phyloP scores from a whole-genome alignment of 2,888 invertebrate species.

The Sceliomorpha sp. region DNA sequence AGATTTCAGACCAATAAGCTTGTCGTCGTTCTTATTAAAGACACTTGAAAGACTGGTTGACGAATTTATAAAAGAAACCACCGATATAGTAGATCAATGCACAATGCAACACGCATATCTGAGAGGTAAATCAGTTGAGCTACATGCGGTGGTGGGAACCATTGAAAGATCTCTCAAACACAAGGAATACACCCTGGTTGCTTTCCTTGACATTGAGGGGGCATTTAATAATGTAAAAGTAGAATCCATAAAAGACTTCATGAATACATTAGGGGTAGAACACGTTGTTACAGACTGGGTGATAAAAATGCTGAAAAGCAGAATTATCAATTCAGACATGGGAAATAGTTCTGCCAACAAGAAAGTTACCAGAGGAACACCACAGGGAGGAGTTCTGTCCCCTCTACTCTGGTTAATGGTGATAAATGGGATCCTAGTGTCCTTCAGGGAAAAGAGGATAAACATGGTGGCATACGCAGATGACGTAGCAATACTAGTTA shows the following conservation, averaged over 20 bases:
- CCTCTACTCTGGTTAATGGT: conserved; percentile 64
- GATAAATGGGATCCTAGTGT: conserved; percentile 44
- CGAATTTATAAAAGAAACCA: not conserved
- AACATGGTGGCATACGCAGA: too few relatives aligned
- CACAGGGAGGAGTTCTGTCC: conserved; percentile 65
- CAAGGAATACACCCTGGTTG: conserved; percentile 39
- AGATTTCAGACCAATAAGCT: conserved; percentile 9
- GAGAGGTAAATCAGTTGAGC: too few relatives aligned
- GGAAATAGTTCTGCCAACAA: not conserved
- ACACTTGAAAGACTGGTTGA: too few relatives aligned
- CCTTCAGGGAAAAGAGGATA: not conserved
- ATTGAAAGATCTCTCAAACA: conserved; percentile 14
- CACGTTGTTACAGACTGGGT: conserved; percentile 16
- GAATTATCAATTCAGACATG: conserved; percentile 17
- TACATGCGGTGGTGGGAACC: conserved; percentile 2
- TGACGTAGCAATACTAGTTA: too few relatives aligned
- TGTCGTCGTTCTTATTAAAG: not conserved
- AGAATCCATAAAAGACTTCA: conserved; percentile 30
- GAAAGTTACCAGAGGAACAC: conserved; percentile 55
- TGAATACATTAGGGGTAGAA: conserved; percentile 12
- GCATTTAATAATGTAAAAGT: conserved; percentile 58
- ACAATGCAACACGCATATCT: not conserved
- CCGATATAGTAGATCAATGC: not conserved
- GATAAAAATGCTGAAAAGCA: conserved; percentile 14
- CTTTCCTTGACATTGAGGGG: conserved; percentile 61